A percentile compares a stretch with the other conserved stretches of the same genome.
phyloP scores from a whole-genome alignment of 2,113 vertebrate species.

The rat (Rattus norvegicus) region DNA sequence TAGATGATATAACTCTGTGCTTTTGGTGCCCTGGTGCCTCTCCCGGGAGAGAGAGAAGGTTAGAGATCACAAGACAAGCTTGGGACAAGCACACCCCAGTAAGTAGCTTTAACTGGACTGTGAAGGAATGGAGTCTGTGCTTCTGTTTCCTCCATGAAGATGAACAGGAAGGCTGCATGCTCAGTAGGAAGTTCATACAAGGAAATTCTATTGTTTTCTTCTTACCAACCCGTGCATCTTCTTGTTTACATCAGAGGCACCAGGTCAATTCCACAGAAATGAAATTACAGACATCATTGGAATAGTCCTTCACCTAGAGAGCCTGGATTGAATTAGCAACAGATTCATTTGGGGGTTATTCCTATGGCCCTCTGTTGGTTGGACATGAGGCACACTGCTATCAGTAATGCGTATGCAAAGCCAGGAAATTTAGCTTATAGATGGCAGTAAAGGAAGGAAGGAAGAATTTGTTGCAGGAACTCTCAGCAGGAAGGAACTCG shows the following conservation, averaged over 20 bases:
- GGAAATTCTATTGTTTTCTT: background rate
- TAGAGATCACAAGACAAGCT: background rate
- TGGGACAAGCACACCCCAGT: too few species aligned
- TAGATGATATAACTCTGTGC: background rate
- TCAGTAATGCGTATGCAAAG: background rate
- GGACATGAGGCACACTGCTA: background rate
- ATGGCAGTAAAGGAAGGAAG: background rate
- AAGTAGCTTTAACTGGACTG: background rate
- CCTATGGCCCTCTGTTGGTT: background rate
- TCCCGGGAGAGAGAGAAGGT: background rate
- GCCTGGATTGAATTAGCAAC: background rate
- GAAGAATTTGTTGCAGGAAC: background rate
- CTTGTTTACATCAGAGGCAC: background rate
- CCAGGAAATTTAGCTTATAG: background rate
- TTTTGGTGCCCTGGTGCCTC: background rate
- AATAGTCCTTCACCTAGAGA: background rate
- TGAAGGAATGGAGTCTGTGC: background rate
- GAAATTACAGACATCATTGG: background rate
- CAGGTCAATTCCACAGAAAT: background rate
- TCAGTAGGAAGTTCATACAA: background rate
- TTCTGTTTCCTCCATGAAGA: background rate
- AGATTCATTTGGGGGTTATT: background rate
- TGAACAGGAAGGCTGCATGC: background rate
- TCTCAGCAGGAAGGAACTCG: background rate
- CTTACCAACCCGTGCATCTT: accelerated